Conservation (phyloP, 1,140 invertebrate genomes). For the Penaeus japonicus region DNA sequence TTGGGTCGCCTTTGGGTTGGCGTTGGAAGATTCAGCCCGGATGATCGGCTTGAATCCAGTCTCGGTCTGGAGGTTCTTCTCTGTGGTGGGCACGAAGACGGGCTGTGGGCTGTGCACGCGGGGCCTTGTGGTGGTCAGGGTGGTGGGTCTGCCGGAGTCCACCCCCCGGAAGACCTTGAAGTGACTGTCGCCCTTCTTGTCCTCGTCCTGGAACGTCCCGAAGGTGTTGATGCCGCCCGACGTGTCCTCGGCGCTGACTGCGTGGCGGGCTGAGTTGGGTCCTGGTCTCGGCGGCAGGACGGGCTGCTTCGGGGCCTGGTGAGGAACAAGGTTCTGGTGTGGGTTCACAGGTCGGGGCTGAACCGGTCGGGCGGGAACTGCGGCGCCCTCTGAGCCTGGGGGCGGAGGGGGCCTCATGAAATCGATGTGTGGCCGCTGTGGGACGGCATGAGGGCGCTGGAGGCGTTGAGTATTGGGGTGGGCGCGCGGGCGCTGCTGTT, state of each 20-base stretch:
- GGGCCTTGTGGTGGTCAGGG: not conserved
- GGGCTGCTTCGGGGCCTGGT: not conserved
- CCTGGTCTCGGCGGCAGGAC: not conserved
- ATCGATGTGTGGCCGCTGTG: no score
- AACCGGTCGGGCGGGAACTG: not conserved
- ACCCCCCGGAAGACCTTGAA: constrained; percentile 27
- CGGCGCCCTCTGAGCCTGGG: not conserved
- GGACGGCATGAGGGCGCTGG: no score
- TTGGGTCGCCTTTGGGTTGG: not conserved
- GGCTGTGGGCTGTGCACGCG: constrained; percentile 36
- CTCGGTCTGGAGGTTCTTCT: constrained; percentile 19
- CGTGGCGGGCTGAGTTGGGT: not conserved
- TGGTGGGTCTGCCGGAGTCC: not conserved
- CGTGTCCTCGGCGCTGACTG: not conserved
- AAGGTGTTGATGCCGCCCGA: not conserved
- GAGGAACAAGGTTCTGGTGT: not conserved
- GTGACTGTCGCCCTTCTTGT: constrained; percentile 25
- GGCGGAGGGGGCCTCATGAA: not conserved
- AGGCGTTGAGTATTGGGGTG: no score
- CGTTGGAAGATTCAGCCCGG: constrained; percentile 1
- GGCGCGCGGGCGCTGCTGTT: no score
- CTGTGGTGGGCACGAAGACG: constrained; percentile 33
- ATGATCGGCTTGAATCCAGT: constrained; percentile 44
- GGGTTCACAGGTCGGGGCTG: not conserved
- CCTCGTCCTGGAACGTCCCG: constrained; percentile 41